phyloP scores from a whole-genome alignment of 1,140 invertebrate species.

The Tetraneura akinire region DNA sequence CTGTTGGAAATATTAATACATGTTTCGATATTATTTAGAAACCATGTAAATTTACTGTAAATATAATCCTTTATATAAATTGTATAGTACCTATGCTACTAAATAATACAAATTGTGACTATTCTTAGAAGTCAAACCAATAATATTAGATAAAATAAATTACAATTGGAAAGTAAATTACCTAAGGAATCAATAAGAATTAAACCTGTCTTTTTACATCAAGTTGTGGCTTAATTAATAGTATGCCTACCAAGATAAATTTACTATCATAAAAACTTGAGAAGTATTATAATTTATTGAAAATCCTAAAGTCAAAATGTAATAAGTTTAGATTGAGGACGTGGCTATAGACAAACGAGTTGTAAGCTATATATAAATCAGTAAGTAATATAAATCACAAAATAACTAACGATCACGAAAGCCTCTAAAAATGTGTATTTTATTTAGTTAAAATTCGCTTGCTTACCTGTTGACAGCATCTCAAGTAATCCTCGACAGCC shows the following conservation, averaged over 20 bases:
- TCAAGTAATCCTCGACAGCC: constrained; percentile 48
- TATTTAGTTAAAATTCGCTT: neutral
- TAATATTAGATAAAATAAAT: neutral
- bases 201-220: neutral
- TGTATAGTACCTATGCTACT: neutral
- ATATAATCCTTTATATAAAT: neutral
- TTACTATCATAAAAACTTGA: neutral
- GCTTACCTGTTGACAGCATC: constrained; percentile 48
- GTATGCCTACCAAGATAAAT: neutral
- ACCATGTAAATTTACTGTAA: constrained; percentile 2
- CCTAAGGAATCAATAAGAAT: neutral
- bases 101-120: neutral
- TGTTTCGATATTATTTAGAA: neutral
- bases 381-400: neutral
- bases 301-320: neutral
- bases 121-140: neutral
- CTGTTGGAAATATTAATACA: constrained; percentile 22
- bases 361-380: neutral
- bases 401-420: neutral
- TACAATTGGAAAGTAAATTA: neutral
- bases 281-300: neutral
- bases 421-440: neutral
- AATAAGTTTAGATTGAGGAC: constrained; percentile 25
- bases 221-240: neutral
- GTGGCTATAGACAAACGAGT: constrained; percentile 29